Evolutionary conservation across 1,140 invertebrate species (phyloP).

Genomic region (Drosophila athabasca): DNA sequence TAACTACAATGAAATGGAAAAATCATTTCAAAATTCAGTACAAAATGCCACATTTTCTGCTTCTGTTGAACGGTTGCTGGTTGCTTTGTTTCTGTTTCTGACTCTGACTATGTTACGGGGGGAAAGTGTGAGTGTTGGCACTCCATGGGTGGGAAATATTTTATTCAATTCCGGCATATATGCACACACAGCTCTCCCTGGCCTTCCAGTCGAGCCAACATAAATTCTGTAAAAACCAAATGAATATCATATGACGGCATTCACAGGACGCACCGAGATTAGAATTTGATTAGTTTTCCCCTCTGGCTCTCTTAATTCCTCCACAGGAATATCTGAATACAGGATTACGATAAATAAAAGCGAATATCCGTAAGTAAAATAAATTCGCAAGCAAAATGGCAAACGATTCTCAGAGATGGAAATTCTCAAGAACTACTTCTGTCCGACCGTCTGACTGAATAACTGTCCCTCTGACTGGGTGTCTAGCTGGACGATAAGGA

Average conservation of each 20-base stretch:
- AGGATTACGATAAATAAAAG: constrained; percentile 5
- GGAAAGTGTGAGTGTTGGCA: not conserved
- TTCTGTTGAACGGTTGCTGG: no score
- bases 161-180: constrained; percentile 36
- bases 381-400: not conserved
- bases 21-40: constrained; percentile 57
- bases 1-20: constrained; percentile 67
- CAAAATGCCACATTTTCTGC: constrained; percentile 46
- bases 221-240: constrained; percentile 19
- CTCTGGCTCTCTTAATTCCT: not conserved
- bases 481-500: no score
- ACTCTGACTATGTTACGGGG: no score
- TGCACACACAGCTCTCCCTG: not conserved
- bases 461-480: no score
- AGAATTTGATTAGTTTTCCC: constrained; percentile 36
- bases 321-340: not conserved
- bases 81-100: no score
- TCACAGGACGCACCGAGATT: constrained; percentile 9
- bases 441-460: no score
- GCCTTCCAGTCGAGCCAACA: constrained; percentile 1
- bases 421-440: no score
- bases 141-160: constrained; percentile 24
- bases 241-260: constrained; percentile 36
- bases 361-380: not conserved
- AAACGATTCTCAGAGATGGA: not conserved